These are phyloP conservation scores for Torymus auratus DNA, from an alignment of 2,888 invertebrate species.

Conservation along the genomic window DNA sequence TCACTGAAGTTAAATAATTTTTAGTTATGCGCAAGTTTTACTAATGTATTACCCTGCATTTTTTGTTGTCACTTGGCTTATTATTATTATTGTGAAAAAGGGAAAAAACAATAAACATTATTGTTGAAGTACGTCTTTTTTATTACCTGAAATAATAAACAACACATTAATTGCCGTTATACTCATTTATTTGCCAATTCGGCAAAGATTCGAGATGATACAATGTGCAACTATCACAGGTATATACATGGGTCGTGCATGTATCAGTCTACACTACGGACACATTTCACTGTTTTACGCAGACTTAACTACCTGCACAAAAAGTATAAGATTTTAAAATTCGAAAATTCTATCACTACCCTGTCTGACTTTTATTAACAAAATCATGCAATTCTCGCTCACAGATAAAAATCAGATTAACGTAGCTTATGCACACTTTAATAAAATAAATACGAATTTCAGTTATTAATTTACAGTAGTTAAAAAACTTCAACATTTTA, in stretches of 20 bases:
- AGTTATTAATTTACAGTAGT: not conserved
- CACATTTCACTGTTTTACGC: constrained; percentile 42
- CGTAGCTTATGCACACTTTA: not conserved
- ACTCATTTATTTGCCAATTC: constrained; percentile 58
- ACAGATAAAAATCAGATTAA: too few species aligned
- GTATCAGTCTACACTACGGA: constrained; percentile 50
- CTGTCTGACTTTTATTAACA: not conserved
- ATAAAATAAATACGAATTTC: constrained; percentile 7
- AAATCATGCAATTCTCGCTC: too few species aligned
- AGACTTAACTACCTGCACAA: constrained; percentile 51
- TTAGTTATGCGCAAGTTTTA: constrained; percentile 25
- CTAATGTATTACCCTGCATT: constrained; percentile 45
- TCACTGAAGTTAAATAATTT: constrained; percentile 28
- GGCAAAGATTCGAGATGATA: constrained; percentile 61
- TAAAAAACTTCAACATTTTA: too few species aligned
- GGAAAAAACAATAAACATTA: constrained; percentile 54
- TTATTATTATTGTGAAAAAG: constrained; percentile 34
- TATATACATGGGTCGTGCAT: constrained; percentile 66
- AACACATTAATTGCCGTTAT: constrained; percentile 45
- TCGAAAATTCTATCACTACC: not conserved
- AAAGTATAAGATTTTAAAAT: constrained; percentile 27
- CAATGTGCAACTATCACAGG: constrained; percentile 71
- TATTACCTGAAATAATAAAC: constrained; percentile 54
- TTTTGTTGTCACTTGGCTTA: constrained; percentile 51
- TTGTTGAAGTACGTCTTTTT: constrained; percentile 47